A percentile compares a stretch with the other conserved stretches of the same genome.
phyloP scores from a whole-genome alignment of 37 sponge, comb jelly and placozoan genomes.

The Axinella damicornis region DNA sequence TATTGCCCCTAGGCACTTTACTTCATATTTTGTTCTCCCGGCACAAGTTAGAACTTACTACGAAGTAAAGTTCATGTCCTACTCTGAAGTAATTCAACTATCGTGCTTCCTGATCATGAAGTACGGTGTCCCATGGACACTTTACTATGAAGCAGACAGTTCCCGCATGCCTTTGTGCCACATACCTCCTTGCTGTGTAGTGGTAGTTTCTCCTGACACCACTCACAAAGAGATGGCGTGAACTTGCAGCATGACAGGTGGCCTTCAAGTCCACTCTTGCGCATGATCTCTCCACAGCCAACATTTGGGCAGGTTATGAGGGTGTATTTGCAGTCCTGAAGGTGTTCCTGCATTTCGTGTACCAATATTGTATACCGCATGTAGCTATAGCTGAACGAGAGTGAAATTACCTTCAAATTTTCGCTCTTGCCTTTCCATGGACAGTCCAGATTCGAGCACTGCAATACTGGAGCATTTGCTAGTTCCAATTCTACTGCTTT shows the following conservation, averaged over 20 bases:
- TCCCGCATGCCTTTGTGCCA: too few species aligned
- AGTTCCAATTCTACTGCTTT: constrained; percentile 72
- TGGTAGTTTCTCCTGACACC: constrained; percentile 26
- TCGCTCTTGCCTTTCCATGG: constrained; percentile 69
- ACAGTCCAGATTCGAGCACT: constrained; percentile 60
- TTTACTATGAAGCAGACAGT: too few species aligned
- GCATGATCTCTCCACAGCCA: constrained; percentile 39
- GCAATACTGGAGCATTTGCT: constrained; percentile 1
- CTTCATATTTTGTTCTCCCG: too few species aligned
- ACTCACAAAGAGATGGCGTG: constrained; percentile 38
- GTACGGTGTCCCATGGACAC: too few species aligned
- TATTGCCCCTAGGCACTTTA: too few species aligned
- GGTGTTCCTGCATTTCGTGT: constrained; percentile 35
- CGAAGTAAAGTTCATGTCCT: too few species aligned
- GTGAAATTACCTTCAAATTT: constrained; percentile 39
- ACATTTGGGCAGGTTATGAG: constrained; percentile 46
- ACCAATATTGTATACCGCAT: constrained; percentile 1
- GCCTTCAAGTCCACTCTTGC: constrained; percentile 20
- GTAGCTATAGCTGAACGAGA: too few species aligned
- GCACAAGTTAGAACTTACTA: too few species aligned
- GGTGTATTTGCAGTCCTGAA: constrained; percentile 29
- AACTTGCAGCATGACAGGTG: constrained; percentile 53
- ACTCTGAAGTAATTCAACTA: too few species aligned
- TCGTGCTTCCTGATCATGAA: too few species aligned
- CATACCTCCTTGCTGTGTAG: constrained; percentile 39